These are phyloP conservation scores for Phrynocephalus versicolor DNA, from an alignment of 2,113 vertebrate genomes.

Conservation along the genomic window DNA sequence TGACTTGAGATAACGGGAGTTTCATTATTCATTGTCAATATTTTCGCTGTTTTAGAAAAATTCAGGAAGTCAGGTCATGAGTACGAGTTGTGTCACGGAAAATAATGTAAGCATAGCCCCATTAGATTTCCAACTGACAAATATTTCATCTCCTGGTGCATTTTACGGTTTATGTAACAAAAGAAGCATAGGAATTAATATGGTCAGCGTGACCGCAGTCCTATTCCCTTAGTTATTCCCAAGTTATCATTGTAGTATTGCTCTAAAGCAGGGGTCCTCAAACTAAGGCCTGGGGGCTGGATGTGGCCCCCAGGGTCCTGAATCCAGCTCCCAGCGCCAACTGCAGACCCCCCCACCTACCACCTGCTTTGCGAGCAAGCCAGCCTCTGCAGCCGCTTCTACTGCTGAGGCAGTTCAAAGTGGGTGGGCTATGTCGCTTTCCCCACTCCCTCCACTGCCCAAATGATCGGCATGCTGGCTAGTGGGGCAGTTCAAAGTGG, in stretches of 20 bases:
- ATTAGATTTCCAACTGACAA: rapidly evolving
- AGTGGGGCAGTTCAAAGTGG: no score
- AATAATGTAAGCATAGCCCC: rapidly evolving
- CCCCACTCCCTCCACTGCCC: no score
- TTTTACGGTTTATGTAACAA: background rate
- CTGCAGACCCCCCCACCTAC: no score
- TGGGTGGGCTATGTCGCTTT: no score
- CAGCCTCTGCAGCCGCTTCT: no score
- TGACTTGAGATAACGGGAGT: slow-evolving; percentile 21
- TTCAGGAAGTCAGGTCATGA: slow-evolving; percentile 18
- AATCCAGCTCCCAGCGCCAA: no score
- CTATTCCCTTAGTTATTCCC: background rate
- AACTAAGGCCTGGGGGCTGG: no score
- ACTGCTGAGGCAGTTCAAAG: no score
- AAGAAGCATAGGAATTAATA: background rate
- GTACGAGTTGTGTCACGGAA: background rate
- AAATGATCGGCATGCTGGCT: no score
- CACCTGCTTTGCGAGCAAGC: no score
- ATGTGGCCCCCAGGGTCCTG: no score
- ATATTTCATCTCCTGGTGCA: background rate
- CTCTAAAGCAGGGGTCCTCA: background rate
- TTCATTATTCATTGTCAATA: slow-evolving; percentile 3
- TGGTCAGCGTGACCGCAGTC: background rate
- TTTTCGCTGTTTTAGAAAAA: background rate
- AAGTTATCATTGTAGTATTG: background rate